phyloP scores from a whole-genome alignment of 1,140 invertebrate genomes.

The Stegodyphus mimosarum region DNA sequence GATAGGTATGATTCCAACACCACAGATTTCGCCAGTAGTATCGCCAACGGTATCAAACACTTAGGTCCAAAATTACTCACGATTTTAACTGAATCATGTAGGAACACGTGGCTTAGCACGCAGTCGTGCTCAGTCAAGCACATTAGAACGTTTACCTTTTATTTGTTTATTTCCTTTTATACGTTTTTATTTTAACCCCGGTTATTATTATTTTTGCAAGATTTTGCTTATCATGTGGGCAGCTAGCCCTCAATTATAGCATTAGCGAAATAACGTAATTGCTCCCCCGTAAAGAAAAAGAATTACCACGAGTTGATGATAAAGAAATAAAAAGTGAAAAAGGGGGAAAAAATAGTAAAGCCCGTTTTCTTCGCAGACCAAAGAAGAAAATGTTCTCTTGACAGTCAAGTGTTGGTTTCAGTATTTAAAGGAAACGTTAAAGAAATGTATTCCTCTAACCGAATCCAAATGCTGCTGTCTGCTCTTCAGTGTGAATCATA shows the following conservation, averaged over 20 bases:
- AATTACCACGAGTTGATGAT: slow-evolving; percentile 31
- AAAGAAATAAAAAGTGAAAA: slow-evolving; percentile 12
- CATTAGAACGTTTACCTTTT: slow-evolving; percentile 15
- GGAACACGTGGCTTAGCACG: slow-evolving; percentile 42
- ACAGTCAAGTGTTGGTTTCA: neutral
- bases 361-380: neutral
- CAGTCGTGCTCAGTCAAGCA: slow-evolving; percentile 17
- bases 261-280: slow-evolving; percentile 57
- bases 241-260: slow-evolving; percentile 51
- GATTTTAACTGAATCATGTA: slow-evolving; percentile 45
- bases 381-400: neutral
- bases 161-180: slow-evolving; percentile 24
- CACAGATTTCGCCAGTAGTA: slow-evolving; percentile 9
- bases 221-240: slow-evolving; percentile 53
- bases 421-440: neutral
- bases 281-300: slow-evolving; percentile 39
- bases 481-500: neutral
- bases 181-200: slow-evolving; percentile 25
- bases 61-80: slow-evolving; percentile 54
- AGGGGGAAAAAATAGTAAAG: neutral
- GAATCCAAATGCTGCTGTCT: neutral
- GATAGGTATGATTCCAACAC: slow-evolving; percentile 14
- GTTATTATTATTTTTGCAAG: slow-evolving; percentile 45
- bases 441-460: neutral
- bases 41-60: slow-evolving; percentile 42